Percentiles rank a stretch among this genome's conserved stretches.
phyloP scores from a whole-genome alignment of 2,888 invertebrate species.

The Acanthosoma haemorrhoidale region DNA sequence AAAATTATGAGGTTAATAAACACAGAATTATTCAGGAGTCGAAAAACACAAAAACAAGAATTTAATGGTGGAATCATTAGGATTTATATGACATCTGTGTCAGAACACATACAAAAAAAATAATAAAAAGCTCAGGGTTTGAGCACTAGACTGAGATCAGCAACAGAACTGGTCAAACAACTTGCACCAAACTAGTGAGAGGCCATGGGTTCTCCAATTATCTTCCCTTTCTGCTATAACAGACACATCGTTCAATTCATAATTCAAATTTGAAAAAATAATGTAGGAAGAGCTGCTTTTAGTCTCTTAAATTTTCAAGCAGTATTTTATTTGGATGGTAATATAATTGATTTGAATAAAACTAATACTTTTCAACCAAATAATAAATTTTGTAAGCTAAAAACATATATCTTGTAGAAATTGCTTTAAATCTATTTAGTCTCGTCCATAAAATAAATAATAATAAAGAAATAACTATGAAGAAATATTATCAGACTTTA shows the following conservation, averaged over 20 bases:
- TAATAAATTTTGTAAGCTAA: not conserved
- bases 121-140: not conserved
- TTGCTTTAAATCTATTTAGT: not conserved
- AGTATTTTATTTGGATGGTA: no score
- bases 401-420: not conserved
- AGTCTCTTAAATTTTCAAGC: no score
- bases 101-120: not conserved
- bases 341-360: no score
- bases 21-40: not conserved
- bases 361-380: no score
- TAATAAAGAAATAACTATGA: not conserved
- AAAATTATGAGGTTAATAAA: not conserved
- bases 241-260: not conserved
- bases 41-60: not conserved
- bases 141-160: constrained; percentile 13
- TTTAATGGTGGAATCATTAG: not conserved
- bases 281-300: no score
- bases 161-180: constrained; percentile 29
- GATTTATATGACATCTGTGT: not conserved
- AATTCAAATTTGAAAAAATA: no score
- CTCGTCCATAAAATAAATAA: not conserved
- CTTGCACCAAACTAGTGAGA: constrained; percentile 28
- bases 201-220: constrained; percentile 24
- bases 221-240: constrained; percentile 13
- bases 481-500: not conserved